Evolutionary conservation across 2,113 vertebrate species (phyloP), one percentile per base, ranked within the genome.

Genomic region (Galeopterus variegatus): DNA sequence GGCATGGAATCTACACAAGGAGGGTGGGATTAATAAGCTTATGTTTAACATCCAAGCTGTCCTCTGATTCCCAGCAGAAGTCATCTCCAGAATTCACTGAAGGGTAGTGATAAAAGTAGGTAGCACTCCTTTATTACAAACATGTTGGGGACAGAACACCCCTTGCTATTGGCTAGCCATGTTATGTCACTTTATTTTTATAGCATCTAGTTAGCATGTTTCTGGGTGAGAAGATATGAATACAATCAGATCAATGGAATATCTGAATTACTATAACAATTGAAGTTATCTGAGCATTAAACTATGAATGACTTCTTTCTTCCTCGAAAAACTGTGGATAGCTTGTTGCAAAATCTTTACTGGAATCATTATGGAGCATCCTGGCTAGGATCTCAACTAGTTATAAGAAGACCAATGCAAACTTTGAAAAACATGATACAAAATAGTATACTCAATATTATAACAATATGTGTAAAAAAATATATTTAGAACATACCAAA

Each of bases 311-410:
- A 80, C 7, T 58, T 60, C 45, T 84, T 83, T 6, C 48, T 70
- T 89, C 36, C 65, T 79, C 83, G 58, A 87, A 87, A 70, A 28
- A 70, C n/a, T 54, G 26, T 52, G 33, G 50, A 58, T 15, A 54
- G 45, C 50, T 79, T 73, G 10, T 64, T 69, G 58, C 58, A 97
- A 92, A 94, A 93, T 41, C 15, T 56, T 93, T 58, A 26, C 33
- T 70, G 15, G 54, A 56, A 36, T 54, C 86, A 65, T 69, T 77
- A 33, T 67, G 17, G 64, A n/a, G 9, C 64, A 58, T 56, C 45
- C 19, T 69, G 54, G 41, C 56, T 36, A 76, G 72, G 70, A 60
- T 64, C 54, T 87, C 76, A 90, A 18, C 18, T 62, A 58, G 28
- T 94, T 87, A 79, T 56, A 67, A 87, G 8, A 18, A 12, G 18